Percentiles rank a stretch among this genome's conserved stretches.
phyloP scores from a whole-genome alignment of 2,888 invertebrate species.

The Bedellia somnulentella region DNA sequence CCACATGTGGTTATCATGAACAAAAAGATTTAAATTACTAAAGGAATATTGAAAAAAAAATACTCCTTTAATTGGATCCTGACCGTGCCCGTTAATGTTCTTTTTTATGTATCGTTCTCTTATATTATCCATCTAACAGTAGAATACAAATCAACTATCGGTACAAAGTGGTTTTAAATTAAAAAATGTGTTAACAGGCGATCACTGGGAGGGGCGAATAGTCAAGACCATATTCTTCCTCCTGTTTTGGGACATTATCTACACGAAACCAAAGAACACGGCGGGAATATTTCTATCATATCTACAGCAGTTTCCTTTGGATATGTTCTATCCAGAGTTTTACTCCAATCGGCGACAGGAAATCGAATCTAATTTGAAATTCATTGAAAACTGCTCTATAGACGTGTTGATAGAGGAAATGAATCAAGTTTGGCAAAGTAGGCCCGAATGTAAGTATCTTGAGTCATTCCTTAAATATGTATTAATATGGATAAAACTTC shows the following conservation, averaged over 20 bases:
- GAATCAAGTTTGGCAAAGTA: constrained; percentile 40
- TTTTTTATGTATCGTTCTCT: too few species aligned
- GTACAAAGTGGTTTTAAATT: too few species aligned
- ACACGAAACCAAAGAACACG: constrained; percentile 40
- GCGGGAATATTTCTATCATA: constrained; percentile 65
- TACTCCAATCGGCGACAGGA: constrained; percentile 61
- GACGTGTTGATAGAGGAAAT: constrained; percentile 44
- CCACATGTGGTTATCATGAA: too few species aligned
- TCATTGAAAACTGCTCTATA: constrained; percentile 23
- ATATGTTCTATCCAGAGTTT: constrained; percentile 69
- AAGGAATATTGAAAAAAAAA: too few species aligned
- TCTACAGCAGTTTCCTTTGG: constrained; percentile 72
- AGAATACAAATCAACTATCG: too few species aligned
- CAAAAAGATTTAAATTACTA: too few species aligned
- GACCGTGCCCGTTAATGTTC: too few species aligned
- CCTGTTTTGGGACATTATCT: constrained; percentile 80
- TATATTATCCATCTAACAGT: too few species aligned
- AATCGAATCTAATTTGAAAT: constrained; percentile 58
- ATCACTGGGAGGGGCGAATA: constrained; percentile 74
- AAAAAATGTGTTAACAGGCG: constrained; percentile 34
- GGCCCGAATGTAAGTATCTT: constrained; percentile 31
- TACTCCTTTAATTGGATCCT: too few species aligned
- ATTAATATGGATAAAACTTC: too few species aligned
- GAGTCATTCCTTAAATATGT: too few species aligned
- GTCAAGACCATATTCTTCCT: constrained; percentile 65